Percentiles rank a stretch among this genome's conserved stretches.
These are phyloP conservation scores for Gymnothorax reevesii DNA, from an alignment of 2,797 vertebrate species.

Conservation along the genomic window DNA sequence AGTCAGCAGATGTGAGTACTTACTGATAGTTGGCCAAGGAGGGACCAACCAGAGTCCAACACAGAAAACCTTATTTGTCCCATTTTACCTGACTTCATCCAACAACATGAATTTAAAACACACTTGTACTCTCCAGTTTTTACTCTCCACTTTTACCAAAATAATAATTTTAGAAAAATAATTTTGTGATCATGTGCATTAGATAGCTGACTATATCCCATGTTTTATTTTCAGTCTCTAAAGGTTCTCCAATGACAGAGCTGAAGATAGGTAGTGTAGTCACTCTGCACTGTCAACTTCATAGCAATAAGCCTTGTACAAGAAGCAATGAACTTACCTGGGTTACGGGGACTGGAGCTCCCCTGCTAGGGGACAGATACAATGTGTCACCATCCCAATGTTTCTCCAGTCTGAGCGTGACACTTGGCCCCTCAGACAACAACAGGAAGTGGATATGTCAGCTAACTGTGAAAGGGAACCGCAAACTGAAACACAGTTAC, in stretches of 20 bases:
- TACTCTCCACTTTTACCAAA: not conserved
- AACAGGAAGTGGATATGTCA: constrained; percentile 20
- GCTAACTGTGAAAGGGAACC: not conserved
- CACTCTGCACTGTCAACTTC: not conserved
- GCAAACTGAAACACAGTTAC: not conserved
- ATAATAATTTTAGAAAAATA: not conserved
- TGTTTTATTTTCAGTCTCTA: not conserved
- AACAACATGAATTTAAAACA: not conserved
- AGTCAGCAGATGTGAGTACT: too few relatives aligned
- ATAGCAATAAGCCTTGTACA: not conserved
- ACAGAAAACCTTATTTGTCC: too few relatives aligned
- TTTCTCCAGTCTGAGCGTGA: constrained; percentile 5
- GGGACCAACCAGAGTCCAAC: too few relatives aligned
- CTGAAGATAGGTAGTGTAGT: not conserved
- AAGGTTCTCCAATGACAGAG: not conserved
- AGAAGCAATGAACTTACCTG: not conserved
- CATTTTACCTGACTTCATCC: too few relatives aligned
- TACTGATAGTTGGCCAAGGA: too few relatives aligned
- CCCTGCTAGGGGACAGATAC: not conserved
- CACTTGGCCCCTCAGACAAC: not conserved
- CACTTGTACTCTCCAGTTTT: too few relatives aligned
- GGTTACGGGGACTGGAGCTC: not conserved
- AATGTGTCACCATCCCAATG: not conserved
- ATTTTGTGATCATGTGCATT: not conserved
- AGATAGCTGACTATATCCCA: not conserved